Base-by-base conservation (phyloP, 1,140 invertebrate genomes). In the Danaus plexippus region DNA sequence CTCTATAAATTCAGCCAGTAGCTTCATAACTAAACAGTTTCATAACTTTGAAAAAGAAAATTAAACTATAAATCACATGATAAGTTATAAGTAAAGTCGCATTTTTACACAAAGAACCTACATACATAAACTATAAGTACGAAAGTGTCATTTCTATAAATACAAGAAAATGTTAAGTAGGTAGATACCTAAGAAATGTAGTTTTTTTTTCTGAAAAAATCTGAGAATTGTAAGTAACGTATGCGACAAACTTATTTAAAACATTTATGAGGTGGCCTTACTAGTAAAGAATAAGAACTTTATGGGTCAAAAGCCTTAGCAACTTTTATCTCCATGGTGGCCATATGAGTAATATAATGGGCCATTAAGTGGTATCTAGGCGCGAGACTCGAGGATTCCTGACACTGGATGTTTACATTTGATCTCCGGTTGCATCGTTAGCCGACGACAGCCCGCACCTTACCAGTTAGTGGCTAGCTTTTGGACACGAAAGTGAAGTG, bases 361-460 rank as follows among this genome's bases (percentile, higher is more conserved):
- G 53, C 41, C 47, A 64, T 64, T 60, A 60, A 50, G 64, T 68
- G 65, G 65, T 64, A 46, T 53, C 45, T 50, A 59, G 52, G 47
- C 59, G 11, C 60, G 59, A 50, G 52, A 52, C 59, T 59, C 49
- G 66, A 67, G 71, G 73, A 80, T 81, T 78, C 75, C 73, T 72
- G 66, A 69, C 75, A 74, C 53, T 82, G 78, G 80, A 80, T 85
- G 81, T 85, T 85, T 85, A 85, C 63, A 83, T 60, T 77, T 50
- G 22, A 52, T 69, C 71, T 85, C 81, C 75, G 78, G 74, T 85
- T 83, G 64, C 81, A 68, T 80, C 71, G 73, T 72, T 73, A 70
- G 67, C 62, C 58, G 69, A 47, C 69, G 71, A 64, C 69, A 61
- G 57, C 48, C 54, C 61, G 59, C 46, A 45, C 57, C 63, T 63